Evolutionary conservation across 2,797 vertebrate species (phyloP).

Genomic region (Syngnathus acus): DNA sequence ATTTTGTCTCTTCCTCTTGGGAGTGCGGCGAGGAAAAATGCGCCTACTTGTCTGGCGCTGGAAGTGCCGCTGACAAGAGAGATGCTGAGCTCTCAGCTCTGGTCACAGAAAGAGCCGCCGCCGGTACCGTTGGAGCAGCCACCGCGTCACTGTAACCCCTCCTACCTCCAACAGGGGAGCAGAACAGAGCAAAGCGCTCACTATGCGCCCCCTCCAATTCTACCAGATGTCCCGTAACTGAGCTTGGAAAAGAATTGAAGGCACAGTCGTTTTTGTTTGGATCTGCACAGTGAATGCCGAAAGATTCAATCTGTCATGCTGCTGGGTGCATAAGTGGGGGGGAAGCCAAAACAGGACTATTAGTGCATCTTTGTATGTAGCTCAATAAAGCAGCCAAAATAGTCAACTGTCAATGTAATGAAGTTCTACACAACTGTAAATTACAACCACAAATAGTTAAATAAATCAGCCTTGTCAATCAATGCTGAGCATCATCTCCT

Average conservation of each 20-base stretch:
- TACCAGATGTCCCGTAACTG: not conserved
- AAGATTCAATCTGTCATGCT: not conserved
- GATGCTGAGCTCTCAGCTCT: slow-evolving; percentile 74
- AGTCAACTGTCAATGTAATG: too few relatives aligned
- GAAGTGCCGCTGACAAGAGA: slow-evolving; percentile 81
- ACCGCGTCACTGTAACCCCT: slow-evolving; percentile 68
- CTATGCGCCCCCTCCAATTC: not conserved
- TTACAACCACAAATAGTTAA: too few relatives aligned
- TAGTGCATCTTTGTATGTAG: too few relatives aligned
- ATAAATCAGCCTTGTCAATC: not conserved
- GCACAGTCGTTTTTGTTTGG: too few relatives aligned
- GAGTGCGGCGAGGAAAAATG: slow-evolving; percentile 43
- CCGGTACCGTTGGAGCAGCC: slow-evolving; percentile 45
- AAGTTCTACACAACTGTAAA: too few relatives aligned
- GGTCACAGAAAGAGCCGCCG: slow-evolving; percentile 55
- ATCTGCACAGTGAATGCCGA: not conserved
- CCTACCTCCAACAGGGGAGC: slow-evolving; percentile 47
- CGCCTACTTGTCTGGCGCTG: slow-evolving; percentile 69
- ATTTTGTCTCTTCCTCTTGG: slow-evolving; percentile 29
- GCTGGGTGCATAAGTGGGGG: too few relatives aligned
- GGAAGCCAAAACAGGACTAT: too few relatives aligned
- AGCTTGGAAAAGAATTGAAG: not conserved
- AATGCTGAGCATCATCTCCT: not conserved
- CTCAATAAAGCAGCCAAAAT: too few relatives aligned
- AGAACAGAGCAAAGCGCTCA: slow-evolving; percentile 8